Evolutionary conservation across 2,797 vertebrate species (phyloP).

Genomic region (Enteromius argenteus): DNA sequence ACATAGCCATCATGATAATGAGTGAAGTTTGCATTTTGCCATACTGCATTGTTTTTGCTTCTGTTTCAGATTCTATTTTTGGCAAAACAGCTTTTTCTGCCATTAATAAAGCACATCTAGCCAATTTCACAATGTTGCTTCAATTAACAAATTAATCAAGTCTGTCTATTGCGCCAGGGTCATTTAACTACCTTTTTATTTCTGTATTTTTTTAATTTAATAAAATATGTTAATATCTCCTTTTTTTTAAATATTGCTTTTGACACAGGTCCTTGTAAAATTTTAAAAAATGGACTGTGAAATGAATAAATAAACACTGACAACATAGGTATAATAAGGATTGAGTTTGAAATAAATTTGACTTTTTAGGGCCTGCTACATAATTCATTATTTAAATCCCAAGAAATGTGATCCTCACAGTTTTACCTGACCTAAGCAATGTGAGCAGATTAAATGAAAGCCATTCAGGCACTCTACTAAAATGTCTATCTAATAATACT

Average conservation of each 20-base stretch:
- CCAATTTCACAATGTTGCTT: background rate
- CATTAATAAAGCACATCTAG: background rate
- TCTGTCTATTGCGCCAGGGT: background rate
- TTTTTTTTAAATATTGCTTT: too few species aligned
- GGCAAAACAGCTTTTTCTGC: background rate
- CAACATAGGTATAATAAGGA: background rate
- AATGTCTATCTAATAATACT: background rate
- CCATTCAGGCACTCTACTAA: background rate
- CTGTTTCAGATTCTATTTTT: background rate
- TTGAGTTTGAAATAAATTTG: background rate
- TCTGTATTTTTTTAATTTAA: background rate
- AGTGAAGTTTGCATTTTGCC: slow-evolving; percentile 7
- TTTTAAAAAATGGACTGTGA: background rate
- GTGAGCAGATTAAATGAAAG: background rate
- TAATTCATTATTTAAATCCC: background rate
- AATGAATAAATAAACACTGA: background rate
- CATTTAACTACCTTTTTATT: background rate
- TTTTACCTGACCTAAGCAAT: background rate
- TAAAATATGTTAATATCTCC: background rate
- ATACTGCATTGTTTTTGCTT: background rate
- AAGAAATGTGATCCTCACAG: background rate
- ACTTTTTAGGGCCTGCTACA: background rate
- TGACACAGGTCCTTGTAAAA: background rate
- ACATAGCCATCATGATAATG: background rate
- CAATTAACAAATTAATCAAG: too few species aligned